These are phyloP conservation scores for Lithodes maja DNA, from an alignment of 2,888 invertebrate species.

Conservation along the genomic window DNA sequence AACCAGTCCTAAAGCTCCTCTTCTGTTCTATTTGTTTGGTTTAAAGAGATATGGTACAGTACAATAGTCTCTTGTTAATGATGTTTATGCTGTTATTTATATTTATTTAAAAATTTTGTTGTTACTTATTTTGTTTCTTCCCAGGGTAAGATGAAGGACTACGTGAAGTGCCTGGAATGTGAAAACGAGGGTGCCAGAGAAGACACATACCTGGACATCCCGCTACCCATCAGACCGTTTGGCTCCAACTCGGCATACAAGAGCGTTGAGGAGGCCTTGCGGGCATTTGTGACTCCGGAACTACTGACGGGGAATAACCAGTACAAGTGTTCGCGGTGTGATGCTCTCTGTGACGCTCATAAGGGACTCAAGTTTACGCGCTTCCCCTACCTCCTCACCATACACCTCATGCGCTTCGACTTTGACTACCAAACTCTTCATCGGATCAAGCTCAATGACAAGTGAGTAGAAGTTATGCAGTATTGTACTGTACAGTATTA, in stretches of 20 bases:
- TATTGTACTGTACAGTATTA: no score
- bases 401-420: slow-evolving; percentile 92
- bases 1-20: no score
- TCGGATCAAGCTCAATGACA: slow-evolving; percentile 90
- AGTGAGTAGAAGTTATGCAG: slow-evolving; percentile 77
- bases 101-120: slow-evolving; percentile 56
- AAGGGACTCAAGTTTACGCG: slow-evolving; percentile 90
- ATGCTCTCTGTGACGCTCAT: slow-evolving; percentile 90
- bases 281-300: slow-evolving; percentile 89
- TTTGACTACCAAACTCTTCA: slow-evolving; percentile 90
- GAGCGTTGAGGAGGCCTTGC: slow-evolving; percentile 87
- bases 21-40: no score
- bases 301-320: slow-evolving; percentile 88
- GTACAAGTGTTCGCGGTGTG: slow-evolving; percentile 90
- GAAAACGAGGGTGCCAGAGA: slow-evolving; percentile 86
- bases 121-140: slow-evolving; percentile 61
- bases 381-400: slow-evolving; percentile 89
- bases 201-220: slow-evolving; percentile 90
- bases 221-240: slow-evolving; percentile 88
- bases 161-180: slow-evolving; percentile 91
- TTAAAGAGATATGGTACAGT: no score
- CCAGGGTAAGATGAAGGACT: slow-evolving; percentile 86
- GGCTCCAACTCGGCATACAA: slow-evolving; percentile 85
- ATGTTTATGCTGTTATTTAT: no score
- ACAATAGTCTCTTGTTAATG: no score